Base-by-base conservation (phyloP, 2,888 invertebrate species). In the Trichopria drosophilae region DNA sequence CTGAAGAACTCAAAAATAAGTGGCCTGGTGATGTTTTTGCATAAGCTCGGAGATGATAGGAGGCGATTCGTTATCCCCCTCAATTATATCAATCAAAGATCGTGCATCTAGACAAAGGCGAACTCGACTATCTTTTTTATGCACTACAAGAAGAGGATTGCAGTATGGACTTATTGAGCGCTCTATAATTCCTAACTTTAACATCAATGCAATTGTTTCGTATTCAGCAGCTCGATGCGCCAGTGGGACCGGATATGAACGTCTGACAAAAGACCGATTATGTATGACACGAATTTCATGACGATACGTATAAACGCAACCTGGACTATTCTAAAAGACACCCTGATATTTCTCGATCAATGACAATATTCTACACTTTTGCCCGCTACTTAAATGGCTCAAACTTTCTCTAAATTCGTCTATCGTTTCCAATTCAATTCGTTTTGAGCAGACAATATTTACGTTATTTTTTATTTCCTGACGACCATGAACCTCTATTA, bases 31-130 rank as follows among this genome's bases (percentile, higher is more conserved):
- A 48, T 53, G 54, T 26, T 40, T 43, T 12, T 55, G 50, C 10
- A 58, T 10, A 3, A 63, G 22, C 31, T 61, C 62, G 4, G 24
- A 16, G 12, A 54, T 52, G 1, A 57, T 12, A 0, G 59, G 61
- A 6, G 55, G 60, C 7, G 61, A 51, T 32, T 69, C 68, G 5
- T 62, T 52, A 37, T 71, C 69, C 0, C 60, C 51, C 18, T 64
- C 56, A 39, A 71, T 67, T 20, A 54, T 37, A 4, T 55, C 53
- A 53, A 71, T 71, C 3, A 70, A 32, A 40, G 51, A 55, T 10
- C 71, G 32, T 1, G 67, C 68, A 51, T 68, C 66, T 22, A 68
- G 45, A 53, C 66, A 64, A 13, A 68, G 41, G 10, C 67, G 34
- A 1, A 66, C 46, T 5, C 57, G 35, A 4, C 65, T 62, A 39